Base-by-base conservation (phyloP, 2,888 invertebrate genomes). In the Trichopria drosophilae region DNA sequence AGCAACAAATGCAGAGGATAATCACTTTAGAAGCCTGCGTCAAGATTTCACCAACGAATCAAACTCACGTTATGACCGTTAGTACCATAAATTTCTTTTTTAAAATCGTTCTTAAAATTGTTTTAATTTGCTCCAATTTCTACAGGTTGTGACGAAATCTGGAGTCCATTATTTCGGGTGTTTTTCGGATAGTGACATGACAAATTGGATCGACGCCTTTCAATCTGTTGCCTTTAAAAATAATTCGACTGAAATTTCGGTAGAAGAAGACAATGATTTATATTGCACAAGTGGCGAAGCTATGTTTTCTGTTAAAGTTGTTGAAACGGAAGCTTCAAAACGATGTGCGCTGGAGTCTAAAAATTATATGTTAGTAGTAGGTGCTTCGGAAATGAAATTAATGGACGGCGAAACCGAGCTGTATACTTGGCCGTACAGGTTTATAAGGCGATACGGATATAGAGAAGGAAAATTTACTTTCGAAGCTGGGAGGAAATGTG, bases 241-340 rank as follows among this genome's bases (percentile, higher is more conserved):
- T 53, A 80, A 79, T 63, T 80, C 83, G 0, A 78, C 73, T 59
- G 83, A 82, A 34, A 6, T 53, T n/a, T 81, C 81, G 12, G 85
- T 90, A 67, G 90, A 91, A 76, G 90, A 90, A 77, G 90, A 91
- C 65, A 91, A 91, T 75, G 91, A 91, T 73, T 77, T 92, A n/a
- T 92, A 91, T 70, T 90, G 89, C 69, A 87, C 90, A 29, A 88
- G 88, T 51, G 88, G 87, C 18, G 90, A 91, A 77, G 90, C 88
- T 40, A 80, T 89, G 12, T 91, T 90, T 70, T 83, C 84, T 44
- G 89, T 91, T 1, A 87, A 83, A 73, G 80, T 91, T 65, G 84
- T 86, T 59, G 80, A 86, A 26, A 89, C 90, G 1, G 88, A 90
- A 53, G 90, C 90, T 2, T 89, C 90, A 2, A 82, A 81, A 36